Evolutionary conservation across 2,113 vertebrate genomes (phyloP), one percentile per base, ranked within the genome.

Genomic region (Myotis brandtii): DNA sequence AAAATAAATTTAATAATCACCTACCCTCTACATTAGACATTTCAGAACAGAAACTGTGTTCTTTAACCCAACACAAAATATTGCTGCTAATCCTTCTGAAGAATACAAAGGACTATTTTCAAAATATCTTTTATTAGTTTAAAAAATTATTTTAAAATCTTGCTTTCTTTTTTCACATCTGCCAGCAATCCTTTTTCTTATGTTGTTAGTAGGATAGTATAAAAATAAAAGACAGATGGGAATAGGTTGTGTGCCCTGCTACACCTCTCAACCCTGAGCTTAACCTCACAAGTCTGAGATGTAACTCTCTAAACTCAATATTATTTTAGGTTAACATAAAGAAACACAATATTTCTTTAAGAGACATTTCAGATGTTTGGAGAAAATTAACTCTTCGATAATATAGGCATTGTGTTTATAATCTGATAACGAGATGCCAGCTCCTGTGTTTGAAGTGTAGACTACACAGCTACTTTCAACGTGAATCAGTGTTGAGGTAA

Each of bases 371-470:
- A 85, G 34, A 82, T 95, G 21, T 91, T 95, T 96, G 23, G 48
- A 86, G 30, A 92, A 97, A 88, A 46, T 88, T 34, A 62, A 56
- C 30, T 40, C n/a, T 77, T 64, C 96, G 77, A 40, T 91, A 87
- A 67, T 70, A 37, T 56, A 91, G 73, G 23, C 27, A 64, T 86
- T 96, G 70, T 94, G 14, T 96, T 96, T 97, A 84, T 94, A 98
- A 95, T 76, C 43, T 72, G 95, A 91, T 95, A 67, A 76, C 21
- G 40, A 52, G 6, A 70, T 96, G 90, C 91, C 92, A 94, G 82
- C 62, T 97, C 97, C 96, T 30, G 0, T 98, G 96, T 98, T 98
- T 97, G 89, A 95, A 95, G 69, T 97, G 76, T 97, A 93, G 83
- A 66, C 97, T 98, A 89, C 91, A 96, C 34, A 96, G 56, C 96